Evolutionary conservation across 2,888 invertebrate species (phyloP).

Genomic region (Hirtodrosophila cameraria): DNA sequence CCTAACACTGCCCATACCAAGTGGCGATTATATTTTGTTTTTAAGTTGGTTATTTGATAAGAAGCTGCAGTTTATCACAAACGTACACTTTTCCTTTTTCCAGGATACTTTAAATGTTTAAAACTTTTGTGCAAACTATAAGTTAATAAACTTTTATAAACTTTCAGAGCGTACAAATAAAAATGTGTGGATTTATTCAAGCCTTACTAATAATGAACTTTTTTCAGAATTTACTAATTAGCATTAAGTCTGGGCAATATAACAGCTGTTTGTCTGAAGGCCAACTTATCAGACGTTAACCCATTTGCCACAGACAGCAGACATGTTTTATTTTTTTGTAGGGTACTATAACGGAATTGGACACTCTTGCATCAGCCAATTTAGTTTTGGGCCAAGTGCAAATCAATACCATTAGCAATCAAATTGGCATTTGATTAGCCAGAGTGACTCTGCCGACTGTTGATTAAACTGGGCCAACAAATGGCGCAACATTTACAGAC

Average conservation of each 20-base stretch:
- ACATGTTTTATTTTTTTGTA: constrained; percentile 16
- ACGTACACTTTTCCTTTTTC: constrained; percentile 5
- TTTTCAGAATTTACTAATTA: too few relatives aligned
- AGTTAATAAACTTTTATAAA: too few relatives aligned
- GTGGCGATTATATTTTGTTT: background rate
- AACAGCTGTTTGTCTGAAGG: constrained; percentile 24
- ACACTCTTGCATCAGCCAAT: constrained; percentile 71
- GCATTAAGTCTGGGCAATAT: constrained; percentile 31
- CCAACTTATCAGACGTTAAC: constrained; percentile 57
- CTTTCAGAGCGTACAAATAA: too few relatives aligned
- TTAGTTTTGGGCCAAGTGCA: constrained; percentile 3
- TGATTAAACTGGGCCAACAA: constrained; percentile 11
- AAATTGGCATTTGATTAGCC: constrained; percentile 43
- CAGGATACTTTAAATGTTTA: background rate
- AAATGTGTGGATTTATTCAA: too few relatives aligned
- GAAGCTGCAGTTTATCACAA: background rate
- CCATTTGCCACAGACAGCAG: constrained; percentile 30
- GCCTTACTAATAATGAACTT: too few relatives aligned
- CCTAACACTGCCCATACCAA: background rate
- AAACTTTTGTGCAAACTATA: background rate
- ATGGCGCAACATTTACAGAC: constrained; percentile 7
- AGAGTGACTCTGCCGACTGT: constrained; percentile 12
- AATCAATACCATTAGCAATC: constrained; percentile 30
- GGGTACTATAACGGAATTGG: background rate
- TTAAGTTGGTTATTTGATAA: background rate